Base-by-base conservation (phyloP, 2,797 vertebrate species). In the Myotis pilosus region DNA sequence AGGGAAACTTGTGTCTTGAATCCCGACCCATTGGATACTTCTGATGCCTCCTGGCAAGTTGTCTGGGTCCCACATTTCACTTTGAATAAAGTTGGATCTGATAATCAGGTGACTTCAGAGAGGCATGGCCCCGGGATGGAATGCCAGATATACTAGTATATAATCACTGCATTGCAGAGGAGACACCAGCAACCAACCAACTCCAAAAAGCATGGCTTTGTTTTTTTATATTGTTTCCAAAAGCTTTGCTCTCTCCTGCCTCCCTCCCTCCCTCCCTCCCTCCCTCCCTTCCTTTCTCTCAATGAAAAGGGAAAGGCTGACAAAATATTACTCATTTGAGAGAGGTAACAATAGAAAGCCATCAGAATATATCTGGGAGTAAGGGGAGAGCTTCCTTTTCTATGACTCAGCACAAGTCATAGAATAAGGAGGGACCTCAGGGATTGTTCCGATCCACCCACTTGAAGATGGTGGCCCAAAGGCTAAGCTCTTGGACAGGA, bases 261-360 rank as follows among this genome's bases (percentile, higher is more conserved):
- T 60, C 2, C 38, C 28, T 78, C 17, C 38, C 1, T 41, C 17
- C 30, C 19, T 60, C 2, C 38, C 28, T 78, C 17, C 38, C 28
- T 78, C 17, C 20, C 15, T 68, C 2, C 16, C 10, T 74, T 10
- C 8, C 1, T 76, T 88, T 68, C n/a, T 88, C 5, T 72, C 13
- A 23, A 15, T 36, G n/a, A 57, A 44, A 96, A 94, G 36, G 51
- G 30, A 80, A 94, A 86, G 41, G 9, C n/a, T 68, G 75, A 51
- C 19, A 86, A 89, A 92, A 87, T n/a, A 57, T 71, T 36, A 36
- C 38, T 13, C 30, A 33, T 66, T 47, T 80, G 82, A 47, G 72
- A 87, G 9, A 62, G 44, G 60, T 25, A 28, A 41, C 28, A 66
- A 6, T n/a, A 83, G 71, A 69, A 25, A 71, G 8, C 30, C 82